A percentile compares a stretch with the other conserved stretches of the same genome.
These are phyloP conservation scores for Poecilobothrus nobilitatus DNA, from an alignment of 2,888 invertebrate species.

Conservation along the genomic window DNA sequence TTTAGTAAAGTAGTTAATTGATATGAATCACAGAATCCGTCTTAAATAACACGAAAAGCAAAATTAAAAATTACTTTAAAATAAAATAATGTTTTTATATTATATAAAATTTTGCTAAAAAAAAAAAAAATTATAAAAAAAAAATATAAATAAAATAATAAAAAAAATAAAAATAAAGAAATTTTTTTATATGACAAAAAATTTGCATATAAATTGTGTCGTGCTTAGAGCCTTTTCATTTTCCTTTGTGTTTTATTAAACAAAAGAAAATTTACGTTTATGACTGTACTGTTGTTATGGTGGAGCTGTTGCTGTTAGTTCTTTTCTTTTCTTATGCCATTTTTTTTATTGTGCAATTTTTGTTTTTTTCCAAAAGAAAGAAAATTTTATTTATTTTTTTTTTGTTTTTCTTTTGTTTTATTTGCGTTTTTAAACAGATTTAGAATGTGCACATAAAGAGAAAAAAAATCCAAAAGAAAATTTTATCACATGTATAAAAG, in stretches of 20 bases:
- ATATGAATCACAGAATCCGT: neutral
- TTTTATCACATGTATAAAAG: too few relatives aligned
- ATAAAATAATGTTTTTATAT: neutral
- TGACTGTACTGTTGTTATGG: neutral
- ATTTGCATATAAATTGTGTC: slow-evolving; percentile 11
- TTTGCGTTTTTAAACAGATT: neutral
- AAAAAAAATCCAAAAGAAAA: too few relatives aligned
- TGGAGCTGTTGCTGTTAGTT: neutral
- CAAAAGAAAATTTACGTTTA: slow-evolving; percentile 8
- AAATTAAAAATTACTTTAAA: neutral
- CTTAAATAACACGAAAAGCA: neutral
- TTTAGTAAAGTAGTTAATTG: neutral
- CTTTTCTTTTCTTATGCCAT: too few relatives aligned
- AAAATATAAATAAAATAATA: too few relatives aligned
- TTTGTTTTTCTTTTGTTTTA: neutral
- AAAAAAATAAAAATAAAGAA: neutral
- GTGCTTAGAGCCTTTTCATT: slow-evolving; percentile 8
- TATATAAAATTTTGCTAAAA: neutral
- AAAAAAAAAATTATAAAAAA: too few relatives aligned
- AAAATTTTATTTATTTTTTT: neutral
- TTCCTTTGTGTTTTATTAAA: neutral
- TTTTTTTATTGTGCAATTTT: too few relatives aligned
- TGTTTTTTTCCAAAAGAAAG: too few relatives aligned
- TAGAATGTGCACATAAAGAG: too few relatives aligned
- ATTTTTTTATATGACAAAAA: neutral